These are phyloP conservation scores for Crotalus tigris DNA, from an alignment of 2,113 vertebrate genomes.

Conservation along the genomic window DNA sequence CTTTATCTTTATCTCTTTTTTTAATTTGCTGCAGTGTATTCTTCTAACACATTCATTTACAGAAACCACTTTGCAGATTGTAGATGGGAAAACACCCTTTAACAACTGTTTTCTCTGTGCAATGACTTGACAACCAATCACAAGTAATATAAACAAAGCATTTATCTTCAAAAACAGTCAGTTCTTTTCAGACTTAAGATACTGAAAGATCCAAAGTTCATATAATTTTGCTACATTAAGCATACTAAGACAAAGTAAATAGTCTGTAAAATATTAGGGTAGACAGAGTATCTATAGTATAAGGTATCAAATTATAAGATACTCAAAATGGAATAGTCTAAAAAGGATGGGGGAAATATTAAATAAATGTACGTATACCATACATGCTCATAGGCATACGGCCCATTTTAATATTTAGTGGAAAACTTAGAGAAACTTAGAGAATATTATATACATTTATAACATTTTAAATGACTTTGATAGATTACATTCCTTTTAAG, in stretches of 20 bases:
- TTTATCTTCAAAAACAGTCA: background rate
- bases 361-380: no score
- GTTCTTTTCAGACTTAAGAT: background rate
- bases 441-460: constrained; percentile 21
- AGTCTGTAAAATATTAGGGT: background rate
- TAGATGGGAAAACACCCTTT: constrained; percentile 6
- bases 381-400: background rate
- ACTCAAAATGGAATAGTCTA: background rate
- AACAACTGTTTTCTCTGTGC: constrained; percentile 22
- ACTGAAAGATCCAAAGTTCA: background rate
- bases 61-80: constrained; percentile 4
- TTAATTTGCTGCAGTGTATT: constrained; percentile 24
- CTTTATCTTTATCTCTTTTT: background rate
- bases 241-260: background rate
- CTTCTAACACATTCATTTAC: background rate
- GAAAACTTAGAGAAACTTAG: background rate
- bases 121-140: constrained; percentile 7
- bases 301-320: background rate
- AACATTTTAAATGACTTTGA: constrained; percentile 7
- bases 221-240: background rate
- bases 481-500: background rate
- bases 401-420: background rate
- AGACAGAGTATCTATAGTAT: background rate
- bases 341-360: no score
- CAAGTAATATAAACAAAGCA: constrained; percentile 11